Conservation (phyloP, 2,797 vertebrate species). For the Propithecus perrieri region DNA sequence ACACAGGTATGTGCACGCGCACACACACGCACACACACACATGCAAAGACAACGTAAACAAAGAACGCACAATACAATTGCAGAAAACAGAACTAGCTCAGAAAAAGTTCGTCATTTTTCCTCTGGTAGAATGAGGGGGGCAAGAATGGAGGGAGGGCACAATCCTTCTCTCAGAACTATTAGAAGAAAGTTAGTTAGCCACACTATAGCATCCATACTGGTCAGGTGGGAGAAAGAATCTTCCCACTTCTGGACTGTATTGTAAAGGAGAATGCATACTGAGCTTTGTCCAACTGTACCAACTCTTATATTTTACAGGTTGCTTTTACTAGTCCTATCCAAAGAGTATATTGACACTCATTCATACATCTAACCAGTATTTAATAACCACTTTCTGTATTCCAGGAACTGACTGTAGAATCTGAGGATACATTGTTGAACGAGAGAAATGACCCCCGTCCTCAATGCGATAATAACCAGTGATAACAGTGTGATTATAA, state of each 20-base stretch:
- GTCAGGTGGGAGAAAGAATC: not conserved
- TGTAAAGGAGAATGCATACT: not conserved
- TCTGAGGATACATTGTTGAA: not conserved
- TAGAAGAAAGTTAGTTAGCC: not conserved
- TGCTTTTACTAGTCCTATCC: not conserved
- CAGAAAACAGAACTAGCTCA: not conserved
- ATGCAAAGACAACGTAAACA: not conserved
- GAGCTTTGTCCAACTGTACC: not conserved
- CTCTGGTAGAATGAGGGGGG: not conserved
- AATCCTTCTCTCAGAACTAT: not conserved
- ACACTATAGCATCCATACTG: not conserved
- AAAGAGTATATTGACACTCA: not conserved
- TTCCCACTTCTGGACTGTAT: not conserved
- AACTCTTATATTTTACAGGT: not conserved
- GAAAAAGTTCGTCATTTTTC: not conserved
- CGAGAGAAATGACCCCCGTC: not conserved
- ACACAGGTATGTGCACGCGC: fast-evolving
- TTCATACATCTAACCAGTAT: not conserved
- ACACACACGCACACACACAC: not conserved
- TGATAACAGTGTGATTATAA: not conserved
- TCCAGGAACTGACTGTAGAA: not conserved
- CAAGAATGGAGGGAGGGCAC: fast-evolving
- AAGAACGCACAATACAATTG: not conserved
- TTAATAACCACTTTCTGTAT: not conserved
- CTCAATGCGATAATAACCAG: not conserved